Conservation (phyloP, 1,140 invertebrate species). For the Zaprionus inermis region DNA sequence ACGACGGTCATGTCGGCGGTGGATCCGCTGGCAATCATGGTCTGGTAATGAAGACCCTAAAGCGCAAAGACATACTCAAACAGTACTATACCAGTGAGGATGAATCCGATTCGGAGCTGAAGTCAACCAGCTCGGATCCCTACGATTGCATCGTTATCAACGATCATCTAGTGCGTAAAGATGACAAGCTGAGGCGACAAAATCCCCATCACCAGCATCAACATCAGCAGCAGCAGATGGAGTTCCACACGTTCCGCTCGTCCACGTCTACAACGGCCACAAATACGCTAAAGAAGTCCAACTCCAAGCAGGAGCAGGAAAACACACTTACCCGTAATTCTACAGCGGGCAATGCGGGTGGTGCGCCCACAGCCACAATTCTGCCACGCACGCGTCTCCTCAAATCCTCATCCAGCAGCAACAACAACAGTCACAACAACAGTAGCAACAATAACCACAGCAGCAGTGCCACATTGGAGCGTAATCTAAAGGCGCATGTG, state of each 20-base stretch:
- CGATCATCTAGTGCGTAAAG: slow-evolving; percentile 87
- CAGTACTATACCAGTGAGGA: slow-evolving; percentile 87
- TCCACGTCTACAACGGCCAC: slow-evolving; percentile 61
- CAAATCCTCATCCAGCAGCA: slow-evolving; percentile 69
- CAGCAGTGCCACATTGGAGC: slow-evolving; percentile 71
- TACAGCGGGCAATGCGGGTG: slow-evolving; percentile 46
- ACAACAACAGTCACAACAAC: slow-evolving; percentile 56
- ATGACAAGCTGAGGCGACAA: slow-evolving; percentile 83
- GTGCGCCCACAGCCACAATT: slow-evolving; percentile 85
- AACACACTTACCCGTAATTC: slow-evolving; percentile 72
- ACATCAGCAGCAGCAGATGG: slow-evolving; percentile 84
- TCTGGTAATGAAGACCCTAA: slow-evolving; percentile 88
- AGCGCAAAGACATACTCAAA: slow-evolving; percentile 88
- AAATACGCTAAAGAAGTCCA: slow-evolving; percentile 68
- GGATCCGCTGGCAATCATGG: slow-evolving; percentile 83
- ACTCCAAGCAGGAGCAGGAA: slow-evolving; percentile 65
- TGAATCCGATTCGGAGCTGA: slow-evolving; percentile 83
- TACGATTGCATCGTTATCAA: slow-evolving; percentile 90
- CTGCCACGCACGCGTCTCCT: slow-evolving; percentile 89
- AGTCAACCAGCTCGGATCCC: slow-evolving; percentile 88
- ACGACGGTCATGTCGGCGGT: slow-evolving; percentile 72
- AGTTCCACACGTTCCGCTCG: slow-evolving; percentile 84
- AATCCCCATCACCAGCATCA: slow-evolving; percentile 66
- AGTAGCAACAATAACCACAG: slow-evolving; percentile 62
- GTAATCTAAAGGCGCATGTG: slow-evolving; percentile 65